Conservation (phyloP, 2,797 vertebrate genomes). For the Sciurus carolinensis region DNA sequence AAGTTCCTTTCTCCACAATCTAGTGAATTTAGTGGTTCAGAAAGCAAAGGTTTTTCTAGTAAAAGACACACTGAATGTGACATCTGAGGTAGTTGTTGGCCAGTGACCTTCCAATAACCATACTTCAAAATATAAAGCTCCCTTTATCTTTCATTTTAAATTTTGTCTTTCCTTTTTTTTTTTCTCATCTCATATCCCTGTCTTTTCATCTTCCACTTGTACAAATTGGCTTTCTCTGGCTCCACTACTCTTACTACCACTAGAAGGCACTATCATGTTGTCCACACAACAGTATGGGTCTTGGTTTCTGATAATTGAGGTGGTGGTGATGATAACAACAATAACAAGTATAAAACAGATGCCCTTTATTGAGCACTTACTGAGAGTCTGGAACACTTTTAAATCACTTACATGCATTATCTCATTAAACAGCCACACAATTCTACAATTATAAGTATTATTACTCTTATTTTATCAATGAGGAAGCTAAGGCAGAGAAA, state of each 20-base stretch:
- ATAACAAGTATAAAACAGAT: neutral
- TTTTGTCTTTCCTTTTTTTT: neutral
- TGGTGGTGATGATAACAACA: neutral
- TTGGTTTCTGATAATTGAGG: slow-evolving; percentile 8
- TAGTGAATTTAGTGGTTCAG: neutral
- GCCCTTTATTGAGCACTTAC: neutral
- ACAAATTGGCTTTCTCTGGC: neutral
- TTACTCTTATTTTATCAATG: neutral
- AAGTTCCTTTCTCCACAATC: neutral
- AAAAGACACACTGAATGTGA: neutral
- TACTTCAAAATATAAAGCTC: neutral
- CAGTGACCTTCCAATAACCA: neutral
- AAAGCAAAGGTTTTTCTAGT: neutral
- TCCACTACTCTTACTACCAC: neutral
- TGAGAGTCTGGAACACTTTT: neutral
- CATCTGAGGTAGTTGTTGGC: neutral
- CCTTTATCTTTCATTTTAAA: neutral
- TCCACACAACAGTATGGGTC: neutral
- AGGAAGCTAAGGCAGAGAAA: slow-evolving; percentile 11
- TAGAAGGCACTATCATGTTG: neutral
- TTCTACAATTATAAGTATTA: neutral
- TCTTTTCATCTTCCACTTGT: neutral
- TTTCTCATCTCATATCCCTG: neutral
- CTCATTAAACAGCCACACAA: slow-evolving; percentile 33
- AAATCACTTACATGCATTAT: neutral